These are phyloP conservation scores for Oligia latruncula DNA, from an alignment of 2,888 invertebrate genomes.

Conservation along the genomic window DNA sequence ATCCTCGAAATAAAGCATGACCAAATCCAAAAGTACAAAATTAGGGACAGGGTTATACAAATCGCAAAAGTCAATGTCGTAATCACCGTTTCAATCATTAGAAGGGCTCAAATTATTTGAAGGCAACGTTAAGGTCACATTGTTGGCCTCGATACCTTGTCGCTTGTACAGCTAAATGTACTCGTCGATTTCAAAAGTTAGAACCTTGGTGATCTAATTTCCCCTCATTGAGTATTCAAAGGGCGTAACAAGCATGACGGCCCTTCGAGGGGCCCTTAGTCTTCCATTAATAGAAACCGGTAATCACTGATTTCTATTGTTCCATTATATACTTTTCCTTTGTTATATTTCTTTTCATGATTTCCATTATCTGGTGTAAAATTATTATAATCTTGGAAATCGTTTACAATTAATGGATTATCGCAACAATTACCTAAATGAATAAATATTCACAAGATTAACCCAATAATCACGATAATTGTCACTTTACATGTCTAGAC, in stretches of 20 bases:
- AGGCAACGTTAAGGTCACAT: conserved; percentile 86
- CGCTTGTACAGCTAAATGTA: conserved; percentile 80
- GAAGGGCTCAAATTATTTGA: conserved; percentile 87
- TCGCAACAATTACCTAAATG: conserved; percentile 31
- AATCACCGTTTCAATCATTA: conserved; percentile 84
- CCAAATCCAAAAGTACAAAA: conserved; percentile 64
- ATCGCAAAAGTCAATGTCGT: conserved; percentile 86
- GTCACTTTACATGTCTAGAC: conserved; percentile 28
- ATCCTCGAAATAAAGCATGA: conserved; percentile 20
- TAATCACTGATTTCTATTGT: conserved; percentile 62
- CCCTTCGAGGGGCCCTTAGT: conserved; percentile 84
- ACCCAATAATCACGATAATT: conserved; percentile 42
- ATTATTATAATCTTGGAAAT: conserved; percentile 21
- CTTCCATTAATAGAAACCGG: conserved; percentile 72
- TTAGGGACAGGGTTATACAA: conserved; percentile 79
- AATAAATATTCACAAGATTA: conserved; percentile 48
- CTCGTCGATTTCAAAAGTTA: conserved; percentile 87
- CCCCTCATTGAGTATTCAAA: conserved; percentile 89
- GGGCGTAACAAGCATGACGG: conserved; percentile 84
- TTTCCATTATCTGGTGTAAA: neutral
- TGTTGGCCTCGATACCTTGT: conserved; percentile 83
- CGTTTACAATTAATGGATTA: conserved; percentile 14
- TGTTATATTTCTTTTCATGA: conserved; percentile 22
- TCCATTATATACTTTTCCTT: conserved; percentile 40
- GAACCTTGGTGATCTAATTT: conserved; percentile 89